A percentile compares a stretch with the other conserved stretches of the same genome.
Conservation (phyloP, 2,113 vertebrate genomes). For the Aldabrachelys gigantea region DNA sequence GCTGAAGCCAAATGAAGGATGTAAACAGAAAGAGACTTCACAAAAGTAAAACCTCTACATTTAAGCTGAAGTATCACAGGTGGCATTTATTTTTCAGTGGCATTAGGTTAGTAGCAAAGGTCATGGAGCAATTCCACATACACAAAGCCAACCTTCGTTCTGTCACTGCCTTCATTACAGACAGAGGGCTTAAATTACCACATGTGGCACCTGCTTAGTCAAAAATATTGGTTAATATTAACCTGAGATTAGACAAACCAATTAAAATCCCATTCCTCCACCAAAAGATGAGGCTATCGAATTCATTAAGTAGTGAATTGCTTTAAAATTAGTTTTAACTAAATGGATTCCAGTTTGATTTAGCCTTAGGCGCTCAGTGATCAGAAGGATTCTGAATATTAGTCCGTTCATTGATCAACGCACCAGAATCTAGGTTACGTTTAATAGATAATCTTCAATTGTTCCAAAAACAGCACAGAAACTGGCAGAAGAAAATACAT, state of each 20-base stretch:
- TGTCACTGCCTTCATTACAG: not conserved
- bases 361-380: conserved; percentile 32
- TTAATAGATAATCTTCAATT: not conserved
- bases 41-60: not conserved
- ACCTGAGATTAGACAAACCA: conserved; percentile 56
- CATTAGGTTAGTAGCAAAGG: not conserved
- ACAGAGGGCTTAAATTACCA: not conserved
- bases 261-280: conserved; percentile 41
- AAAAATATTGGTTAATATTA: conserved; percentile 54
- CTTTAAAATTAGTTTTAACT: conserved; percentile 66
- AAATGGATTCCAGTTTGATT: conserved; percentile 62
- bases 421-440: not conserved
- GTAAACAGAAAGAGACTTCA: not conserved
- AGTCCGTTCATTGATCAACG: not conserved
- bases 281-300: conserved; percentile 28
- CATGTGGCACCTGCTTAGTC: not conserved
- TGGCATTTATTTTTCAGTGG: not conserved
- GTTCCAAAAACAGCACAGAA: not conserved
- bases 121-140: fast-evolving
- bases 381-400: conserved; percentile 18
- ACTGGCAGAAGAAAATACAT: not conserved
- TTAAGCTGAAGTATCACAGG: not conserved
- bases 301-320: conserved; percentile 65
- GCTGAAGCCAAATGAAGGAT: not conserved
- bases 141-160: not conserved